Evolutionary conservation across 2,797 vertebrate species (phyloP).

Genomic region (Cryptoblepharus egeriae): DNA sequence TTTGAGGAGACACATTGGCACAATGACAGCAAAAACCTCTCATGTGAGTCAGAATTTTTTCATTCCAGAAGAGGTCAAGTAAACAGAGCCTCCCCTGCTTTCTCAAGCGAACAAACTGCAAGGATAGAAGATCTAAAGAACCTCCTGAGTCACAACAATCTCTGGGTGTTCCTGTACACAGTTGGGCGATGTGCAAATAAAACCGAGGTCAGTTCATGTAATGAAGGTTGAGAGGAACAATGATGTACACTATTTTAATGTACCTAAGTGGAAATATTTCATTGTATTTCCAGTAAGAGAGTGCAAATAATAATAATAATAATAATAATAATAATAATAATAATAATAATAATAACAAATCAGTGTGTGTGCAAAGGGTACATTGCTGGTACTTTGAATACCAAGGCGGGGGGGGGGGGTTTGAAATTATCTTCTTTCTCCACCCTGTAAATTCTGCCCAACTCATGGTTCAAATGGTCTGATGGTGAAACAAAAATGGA

Average conservation of each 20-base stretch:
- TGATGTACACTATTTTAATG: neutral
- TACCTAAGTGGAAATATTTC: neutral
- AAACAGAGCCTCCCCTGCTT: conserved; percentile 42
- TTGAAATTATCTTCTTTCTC: neutral
- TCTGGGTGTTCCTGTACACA: conserved; percentile 38
- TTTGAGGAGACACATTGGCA: neutral
- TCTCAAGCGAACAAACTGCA: neutral
- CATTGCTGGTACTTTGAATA: neutral
- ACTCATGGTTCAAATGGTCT: neutral
- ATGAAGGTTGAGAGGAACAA: neutral
- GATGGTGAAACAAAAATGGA: neutral
- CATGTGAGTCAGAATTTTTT: conserved; percentile 22
- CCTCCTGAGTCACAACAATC: conserved; percentile 23
- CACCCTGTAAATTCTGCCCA: neutral
- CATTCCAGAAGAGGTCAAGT: conserved; percentile 31
- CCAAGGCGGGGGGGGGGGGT: neutral
- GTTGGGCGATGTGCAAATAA: neutral
- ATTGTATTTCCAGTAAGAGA: neutral
- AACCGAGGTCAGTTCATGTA: conserved; percentile 33
- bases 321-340: neutral
- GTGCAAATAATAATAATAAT: neutral
- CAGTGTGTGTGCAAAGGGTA: neutral
- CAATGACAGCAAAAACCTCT: conserved; percentile 23
- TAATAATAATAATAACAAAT: neutral
- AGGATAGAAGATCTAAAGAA: conserved; percentile 8